phyloP scores from a whole-genome alignment of 2,113 vertebrate genomes.

The human region DNA sequence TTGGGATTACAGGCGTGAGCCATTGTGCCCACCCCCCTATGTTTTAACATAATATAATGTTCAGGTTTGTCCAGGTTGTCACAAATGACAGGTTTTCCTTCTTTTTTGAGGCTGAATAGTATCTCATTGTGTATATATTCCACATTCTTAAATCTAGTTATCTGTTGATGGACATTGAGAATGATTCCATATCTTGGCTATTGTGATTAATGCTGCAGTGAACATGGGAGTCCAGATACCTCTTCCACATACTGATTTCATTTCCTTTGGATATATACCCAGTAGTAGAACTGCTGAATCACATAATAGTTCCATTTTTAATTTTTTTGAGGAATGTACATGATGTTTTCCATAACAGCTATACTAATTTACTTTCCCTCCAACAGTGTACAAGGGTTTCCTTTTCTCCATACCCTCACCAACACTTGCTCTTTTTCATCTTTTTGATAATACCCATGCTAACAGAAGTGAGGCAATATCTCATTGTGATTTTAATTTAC shows the following conservation, averaged over 20 bases:
- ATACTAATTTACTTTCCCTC: not conserved
- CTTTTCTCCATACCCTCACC: not conserved
- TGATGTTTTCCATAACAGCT: not conserved
- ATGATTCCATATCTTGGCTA: not conserved
- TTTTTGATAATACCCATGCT: not conserved
- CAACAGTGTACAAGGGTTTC: not conserved
- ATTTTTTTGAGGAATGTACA: not conserved
- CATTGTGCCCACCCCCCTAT: too few relatives aligned
- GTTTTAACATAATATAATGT: not conserved
- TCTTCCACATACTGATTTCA: not conserved
- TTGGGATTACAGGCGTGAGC: too few relatives aligned
- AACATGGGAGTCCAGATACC: not conserved
- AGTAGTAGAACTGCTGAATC: not conserved
- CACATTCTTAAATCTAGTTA: not conserved
- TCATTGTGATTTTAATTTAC: not conserved
- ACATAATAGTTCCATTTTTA: not conserved
- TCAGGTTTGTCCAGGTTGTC: not conserved
- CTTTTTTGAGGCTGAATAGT: not conserved
- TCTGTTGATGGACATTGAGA: not conserved
- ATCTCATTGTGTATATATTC: not conserved
- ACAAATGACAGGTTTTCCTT: not conserved
- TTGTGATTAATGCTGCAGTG: not conserved
- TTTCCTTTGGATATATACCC: not conserved
- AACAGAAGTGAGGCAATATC: not conserved
- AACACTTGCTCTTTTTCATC: not conserved